These are phyloP conservation scores for Drosophila buzzatii DNA, from an alignment of 2,888 invertebrate genomes.

Conservation along the genomic window DNA sequence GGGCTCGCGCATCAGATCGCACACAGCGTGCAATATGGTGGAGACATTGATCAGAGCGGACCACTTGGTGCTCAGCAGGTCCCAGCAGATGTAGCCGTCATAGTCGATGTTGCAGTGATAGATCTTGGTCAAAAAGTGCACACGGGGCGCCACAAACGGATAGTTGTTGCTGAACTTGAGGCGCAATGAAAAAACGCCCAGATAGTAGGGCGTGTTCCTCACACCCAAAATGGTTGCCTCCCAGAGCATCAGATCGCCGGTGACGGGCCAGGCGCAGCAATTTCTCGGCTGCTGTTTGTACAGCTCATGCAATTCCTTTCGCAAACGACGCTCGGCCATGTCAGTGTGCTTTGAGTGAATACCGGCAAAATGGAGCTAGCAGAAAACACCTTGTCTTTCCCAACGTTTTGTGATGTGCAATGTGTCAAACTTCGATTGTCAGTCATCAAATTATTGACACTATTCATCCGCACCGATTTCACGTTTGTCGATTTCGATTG, in stretches of 20 bases:
- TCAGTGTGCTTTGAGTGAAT: neutral
- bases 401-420: too few relatives aligned
- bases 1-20: slow-evolving; percentile 22
- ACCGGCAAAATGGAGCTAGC: too few relatives aligned
- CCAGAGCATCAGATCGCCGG: slow-evolving; percentile 38
- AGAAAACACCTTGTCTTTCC: neutral
- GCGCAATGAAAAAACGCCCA: slow-evolving; percentile 25
- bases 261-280: slow-evolving; percentile 26
- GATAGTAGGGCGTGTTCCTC: slow-evolving; percentile 28
- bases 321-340: slow-evolving; percentile 25
- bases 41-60: neutral
- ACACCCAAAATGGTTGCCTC: slow-evolving; percentile 25
- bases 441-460: neutral
- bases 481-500: neutral
- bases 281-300: neutral
- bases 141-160: slow-evolving; percentile 33
- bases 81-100: slow-evolving; percentile 53
- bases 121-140: slow-evolving; percentile 40
- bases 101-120: slow-evolving; percentile 48
- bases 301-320: slow-evolving; percentile 27
- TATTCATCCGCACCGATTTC: neutral
- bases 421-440: neutral
- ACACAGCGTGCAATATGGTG: slow-evolving; percentile 21
- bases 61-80: slow-evolving; percentile 38
- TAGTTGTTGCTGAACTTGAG: slow-evolving; percentile 26